phyloP scores from a whole-genome alignment of 2,113 vertebrate species.

The Leucosticte australis region DNA sequence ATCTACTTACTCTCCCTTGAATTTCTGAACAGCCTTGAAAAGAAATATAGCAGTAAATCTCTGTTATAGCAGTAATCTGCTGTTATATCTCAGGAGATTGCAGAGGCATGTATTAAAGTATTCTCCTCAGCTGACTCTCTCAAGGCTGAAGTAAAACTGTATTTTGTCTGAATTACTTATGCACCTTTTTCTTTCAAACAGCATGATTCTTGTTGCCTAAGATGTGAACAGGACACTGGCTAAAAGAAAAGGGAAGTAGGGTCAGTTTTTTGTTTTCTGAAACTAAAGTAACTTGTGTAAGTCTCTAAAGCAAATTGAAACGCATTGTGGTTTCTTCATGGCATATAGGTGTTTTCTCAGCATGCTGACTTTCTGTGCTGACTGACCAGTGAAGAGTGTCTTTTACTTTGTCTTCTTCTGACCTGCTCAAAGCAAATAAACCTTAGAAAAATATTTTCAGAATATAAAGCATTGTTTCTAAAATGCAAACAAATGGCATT shows the following conservation, averaged over 20 bases:
- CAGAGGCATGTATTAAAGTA: not conserved
- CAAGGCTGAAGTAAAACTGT: not conserved
- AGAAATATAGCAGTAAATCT: not conserved
- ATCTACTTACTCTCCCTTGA: not conserved
- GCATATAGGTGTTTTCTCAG: not conserved
- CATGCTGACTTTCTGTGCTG: constrained; percentile 13
- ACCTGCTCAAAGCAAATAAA: not conserved
- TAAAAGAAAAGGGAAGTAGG: not conserved
- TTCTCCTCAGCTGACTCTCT: not conserved
- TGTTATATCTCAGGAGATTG: not conserved
- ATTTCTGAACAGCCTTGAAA: not conserved
- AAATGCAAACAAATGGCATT: not conserved
- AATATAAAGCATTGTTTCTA: not conserved
- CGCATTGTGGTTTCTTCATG: not conserved
- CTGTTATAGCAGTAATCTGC: no score
- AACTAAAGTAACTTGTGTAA: not conserved
- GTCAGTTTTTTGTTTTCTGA: not conserved
- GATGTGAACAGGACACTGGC: not conserved
- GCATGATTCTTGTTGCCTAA: not conserved
- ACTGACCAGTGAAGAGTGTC: not conserved
- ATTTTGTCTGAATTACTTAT: not conserved
- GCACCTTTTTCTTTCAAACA: not conserved
- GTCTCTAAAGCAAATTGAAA: not conserved
- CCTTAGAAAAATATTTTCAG: not conserved
- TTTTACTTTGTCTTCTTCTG: not conserved